phyloP scores from a whole-genome alignment of 64 coral and sea anemone genomes.

The Astreopora myriophthalma region DNA sequence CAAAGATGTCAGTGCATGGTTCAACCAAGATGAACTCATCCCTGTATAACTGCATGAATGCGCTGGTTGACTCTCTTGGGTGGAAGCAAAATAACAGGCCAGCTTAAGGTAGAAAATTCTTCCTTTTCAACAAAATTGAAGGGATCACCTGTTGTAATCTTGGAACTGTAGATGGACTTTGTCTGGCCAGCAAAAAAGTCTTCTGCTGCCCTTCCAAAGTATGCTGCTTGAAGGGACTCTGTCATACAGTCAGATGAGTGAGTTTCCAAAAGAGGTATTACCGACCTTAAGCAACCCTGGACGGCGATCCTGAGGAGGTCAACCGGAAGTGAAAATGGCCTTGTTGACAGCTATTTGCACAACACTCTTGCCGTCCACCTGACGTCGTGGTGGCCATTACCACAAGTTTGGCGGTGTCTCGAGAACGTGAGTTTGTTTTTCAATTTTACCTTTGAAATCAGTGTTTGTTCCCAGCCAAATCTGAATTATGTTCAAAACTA shows the following conservation, averaged over 20 bases:
- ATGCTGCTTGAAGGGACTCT: background rate
- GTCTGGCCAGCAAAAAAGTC: background rate
- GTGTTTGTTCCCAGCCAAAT: too few relatives aligned
- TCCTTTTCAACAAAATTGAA: background rate
- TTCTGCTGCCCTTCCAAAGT: background rate
- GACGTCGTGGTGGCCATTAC: too few relatives aligned
- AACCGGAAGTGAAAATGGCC: too few relatives aligned
- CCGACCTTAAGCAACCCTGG: too few relatives aligned
- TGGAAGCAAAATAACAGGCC: background rate
- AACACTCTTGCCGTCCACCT: too few relatives aligned
- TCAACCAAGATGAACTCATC: background rate
- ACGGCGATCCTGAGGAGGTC: too few relatives aligned
- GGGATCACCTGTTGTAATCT: background rate
- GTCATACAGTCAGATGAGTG: background rate
- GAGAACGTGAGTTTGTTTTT: too few relatives aligned
- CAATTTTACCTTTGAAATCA: too few relatives aligned
- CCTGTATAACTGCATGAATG: background rate
- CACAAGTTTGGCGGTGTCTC: too few relatives aligned
- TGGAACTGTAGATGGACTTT: background rate
- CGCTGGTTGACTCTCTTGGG: background rate
- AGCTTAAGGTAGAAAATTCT: background rate
- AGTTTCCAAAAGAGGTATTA: constrained; percentile 9
- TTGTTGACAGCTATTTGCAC: too few relatives aligned
- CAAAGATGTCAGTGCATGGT: constrained; percentile 3
- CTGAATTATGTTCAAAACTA: too few relatives aligned